Percentiles rank a stretch among this genome's conserved stretches.
Evolutionary conservation across 2,113 vertebrate species (phyloP).

Genomic region (Onychostruthus taczanowskii): DNA sequence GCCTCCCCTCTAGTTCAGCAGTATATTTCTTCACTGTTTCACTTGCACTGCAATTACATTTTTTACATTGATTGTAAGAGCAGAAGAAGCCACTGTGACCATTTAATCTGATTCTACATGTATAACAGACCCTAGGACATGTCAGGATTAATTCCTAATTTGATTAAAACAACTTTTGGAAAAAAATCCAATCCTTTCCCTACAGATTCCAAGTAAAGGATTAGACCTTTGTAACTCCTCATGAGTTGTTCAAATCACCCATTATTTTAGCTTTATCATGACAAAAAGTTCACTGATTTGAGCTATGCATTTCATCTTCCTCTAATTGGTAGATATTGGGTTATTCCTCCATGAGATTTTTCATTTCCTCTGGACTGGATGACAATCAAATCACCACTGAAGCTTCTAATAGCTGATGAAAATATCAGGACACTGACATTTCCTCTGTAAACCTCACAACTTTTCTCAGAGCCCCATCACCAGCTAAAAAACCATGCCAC

Average conservation of each 20-base stretch:
- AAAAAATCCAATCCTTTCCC: neutral
- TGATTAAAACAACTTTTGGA: neutral
- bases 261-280: neutral
- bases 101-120: slow-evolving; percentile 34
- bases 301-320: neutral
- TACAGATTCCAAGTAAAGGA: neutral
- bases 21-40: slow-evolving; percentile 29
- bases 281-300: neutral
- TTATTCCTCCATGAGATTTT: neutral
- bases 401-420: neutral
- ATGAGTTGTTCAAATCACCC: neutral
- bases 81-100: slow-evolving; percentile 17
- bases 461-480: neutral
- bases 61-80: slow-evolving; percentile 25
- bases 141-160: slow-evolving; percentile 34
- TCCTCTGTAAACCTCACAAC: neutral
- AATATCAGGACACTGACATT: neutral
- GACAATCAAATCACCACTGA: neutral
- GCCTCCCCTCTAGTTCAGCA: slow-evolving; percentile 6
- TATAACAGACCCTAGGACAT: neutral
- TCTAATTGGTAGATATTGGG: neutral
- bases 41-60: neutral
- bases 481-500: neutral
- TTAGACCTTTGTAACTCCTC: neutral
- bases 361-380: neutral